These are phyloP conservation scores for Takifugu bimaculatus DNA, from an alignment of 2,113 vertebrate genomes.

Conservation along the genomic window DNA sequence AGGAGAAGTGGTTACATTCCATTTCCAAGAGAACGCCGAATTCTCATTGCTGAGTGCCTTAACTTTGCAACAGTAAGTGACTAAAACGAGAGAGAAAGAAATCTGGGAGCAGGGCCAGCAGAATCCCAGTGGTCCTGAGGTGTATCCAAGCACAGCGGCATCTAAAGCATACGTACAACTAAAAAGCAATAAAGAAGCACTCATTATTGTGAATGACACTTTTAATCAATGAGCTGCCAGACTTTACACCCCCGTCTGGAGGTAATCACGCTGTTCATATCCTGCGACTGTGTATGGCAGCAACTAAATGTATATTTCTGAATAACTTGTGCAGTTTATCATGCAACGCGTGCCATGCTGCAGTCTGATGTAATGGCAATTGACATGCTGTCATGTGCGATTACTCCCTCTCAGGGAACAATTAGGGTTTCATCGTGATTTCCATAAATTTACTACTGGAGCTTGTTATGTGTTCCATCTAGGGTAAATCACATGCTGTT, in stretches of 20 bases:
- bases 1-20: too few relatives aligned
- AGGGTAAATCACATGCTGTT: too few relatives aligned
- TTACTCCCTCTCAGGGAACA: constrained; percentile 25
- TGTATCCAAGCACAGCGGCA: constrained; percentile 2
- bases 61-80: constrained; percentile 4
- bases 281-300: neutral
- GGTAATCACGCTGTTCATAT: constrained; percentile 1
- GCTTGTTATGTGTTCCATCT: constrained; percentile 3
- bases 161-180: constrained; percentile 6
- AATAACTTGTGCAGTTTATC: constrained; percentile 1
- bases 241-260: neutral
- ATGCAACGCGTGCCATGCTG: constrained; percentile 4
- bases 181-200: constrained; percentile 15
- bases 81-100: constrained; percentile 5
- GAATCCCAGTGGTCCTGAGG: constrained; percentile 7
- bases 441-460: constrained; percentile 39
- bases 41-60: constrained; percentile 2
- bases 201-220: constrained; percentile 17
- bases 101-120: neutral
- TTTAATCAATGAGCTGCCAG: constrained; percentile 7
- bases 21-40: neutral
- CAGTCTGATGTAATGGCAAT: constrained; percentile 17
- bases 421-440: constrained; percentile 16
- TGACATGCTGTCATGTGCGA: constrained; percentile 20
- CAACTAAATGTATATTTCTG: neutral